These are phyloP conservation scores for Porites evermanni DNA, from an alignment of 92 coral and sea anemone genomes.

Conservation along the genomic window DNA sequence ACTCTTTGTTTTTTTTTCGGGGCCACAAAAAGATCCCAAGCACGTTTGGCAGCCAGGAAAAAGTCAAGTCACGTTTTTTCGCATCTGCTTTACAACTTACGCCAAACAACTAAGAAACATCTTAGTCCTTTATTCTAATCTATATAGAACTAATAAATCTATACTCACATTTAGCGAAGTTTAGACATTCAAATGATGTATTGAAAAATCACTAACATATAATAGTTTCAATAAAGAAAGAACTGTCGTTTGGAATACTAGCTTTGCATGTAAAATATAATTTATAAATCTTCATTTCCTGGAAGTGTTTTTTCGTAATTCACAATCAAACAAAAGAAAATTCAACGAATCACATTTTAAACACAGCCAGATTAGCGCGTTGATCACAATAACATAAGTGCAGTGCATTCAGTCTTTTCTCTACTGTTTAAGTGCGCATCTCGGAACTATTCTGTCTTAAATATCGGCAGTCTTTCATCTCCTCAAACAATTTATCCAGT, in stretches of 20 bases:
- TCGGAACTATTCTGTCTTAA: slow-evolving; percentile 24
- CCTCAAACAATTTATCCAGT: slow-evolving; percentile 57
- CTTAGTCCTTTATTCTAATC: no score
- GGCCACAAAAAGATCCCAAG: no score
- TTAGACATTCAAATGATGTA: no score
- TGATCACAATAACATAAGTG: not conserved
- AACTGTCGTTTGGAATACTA: not conserved
- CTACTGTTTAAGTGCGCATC: slow-evolving; percentile 2
- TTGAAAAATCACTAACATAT: no score
- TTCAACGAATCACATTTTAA: not conserved
- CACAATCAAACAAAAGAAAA: not conserved
- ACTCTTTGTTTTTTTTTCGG: no score
- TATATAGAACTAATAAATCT: no score
- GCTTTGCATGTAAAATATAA: not conserved
- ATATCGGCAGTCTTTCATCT: slow-evolving; percentile 64
- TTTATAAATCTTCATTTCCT: not conserved
- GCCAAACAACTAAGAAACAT: no score
- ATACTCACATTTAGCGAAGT: no score
- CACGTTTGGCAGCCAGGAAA: no score
- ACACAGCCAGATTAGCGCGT: not conserved
- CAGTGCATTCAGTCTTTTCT: not conserved
- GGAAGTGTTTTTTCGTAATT: not conserved
- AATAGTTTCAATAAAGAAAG: not conserved
- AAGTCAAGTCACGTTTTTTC: no score
- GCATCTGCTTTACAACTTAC: no score